phyloP scores from a whole-genome alignment of 2,888 invertebrate species.

The Perithous albicinctus region DNA sequence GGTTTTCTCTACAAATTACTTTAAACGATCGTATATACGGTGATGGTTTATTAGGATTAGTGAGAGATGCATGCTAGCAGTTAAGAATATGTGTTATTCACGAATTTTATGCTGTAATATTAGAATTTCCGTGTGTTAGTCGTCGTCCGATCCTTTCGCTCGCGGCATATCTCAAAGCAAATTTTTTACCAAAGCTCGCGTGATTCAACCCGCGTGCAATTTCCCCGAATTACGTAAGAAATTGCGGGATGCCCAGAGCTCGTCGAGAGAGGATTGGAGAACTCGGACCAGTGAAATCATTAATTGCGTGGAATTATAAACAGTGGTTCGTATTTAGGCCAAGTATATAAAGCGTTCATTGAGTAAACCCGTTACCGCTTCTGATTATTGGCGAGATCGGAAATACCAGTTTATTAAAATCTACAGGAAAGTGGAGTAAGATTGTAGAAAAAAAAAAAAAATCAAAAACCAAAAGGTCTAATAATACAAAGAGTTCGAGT shows the following conservation, averaged over 20 bases:
- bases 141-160: constrained; percentile 18
- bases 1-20: constrained; percentile 20
- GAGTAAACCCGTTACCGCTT: constrained; percentile 19
- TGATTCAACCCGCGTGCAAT: no score
- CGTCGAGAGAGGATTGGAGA: constrained; percentile 53
- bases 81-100: constrained; percentile 34
- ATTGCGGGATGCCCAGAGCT: constrained; percentile 56
- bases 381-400: constrained; percentile 33
- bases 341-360: not conserved
- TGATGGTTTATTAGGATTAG: constrained; percentile 42
- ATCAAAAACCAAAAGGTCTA: not conserved
- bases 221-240: constrained; percentile 79
- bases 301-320: constrained; percentile 80
- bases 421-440: not conserved
- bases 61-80: constrained; percentile 37
- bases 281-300: constrained; percentile 71
- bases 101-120: constrained; percentile 24
- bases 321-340: constrained; percentile 45
- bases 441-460: not conserved
- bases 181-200: constrained; percentile 18
- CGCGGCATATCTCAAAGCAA: not conserved
- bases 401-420: constrained; percentile 21
- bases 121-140: constrained; percentile 20
- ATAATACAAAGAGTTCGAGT: constrained; percentile 2
- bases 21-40: not conserved